Conservation (phyloP, 2,797 vertebrate species). For the Manis javanica region DNA sequence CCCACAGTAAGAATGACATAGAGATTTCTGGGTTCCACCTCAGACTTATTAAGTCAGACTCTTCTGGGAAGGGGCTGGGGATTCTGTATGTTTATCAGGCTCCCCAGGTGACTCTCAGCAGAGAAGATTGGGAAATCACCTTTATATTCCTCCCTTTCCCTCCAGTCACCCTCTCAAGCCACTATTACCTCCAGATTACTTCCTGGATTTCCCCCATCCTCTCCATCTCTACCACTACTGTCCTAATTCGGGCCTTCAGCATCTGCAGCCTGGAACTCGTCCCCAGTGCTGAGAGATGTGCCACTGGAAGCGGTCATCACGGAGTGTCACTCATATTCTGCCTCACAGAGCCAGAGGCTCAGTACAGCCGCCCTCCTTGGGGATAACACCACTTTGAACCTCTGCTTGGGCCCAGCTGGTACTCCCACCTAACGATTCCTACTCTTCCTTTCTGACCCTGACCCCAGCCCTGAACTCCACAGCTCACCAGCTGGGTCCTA, state of each 20-base stretch:
- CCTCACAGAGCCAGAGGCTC: too few species aligned
- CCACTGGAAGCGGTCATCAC: not conserved
- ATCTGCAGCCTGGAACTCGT: not conserved
- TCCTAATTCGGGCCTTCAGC: not conserved
- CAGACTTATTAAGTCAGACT: not conserved
- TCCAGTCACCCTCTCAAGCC: not conserved
- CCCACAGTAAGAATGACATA: not conserved
- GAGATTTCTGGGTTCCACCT: not conserved
- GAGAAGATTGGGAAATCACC: not conserved
- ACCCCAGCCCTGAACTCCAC: not conserved
- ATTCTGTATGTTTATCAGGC: not conserved
- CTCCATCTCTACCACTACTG: not conserved
- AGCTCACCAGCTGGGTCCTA: not conserved
- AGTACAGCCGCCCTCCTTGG: too few species aligned
- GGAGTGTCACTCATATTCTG: not conserved
- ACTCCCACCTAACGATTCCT: not conserved
- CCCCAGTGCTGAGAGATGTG: not conserved
- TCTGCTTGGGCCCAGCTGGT: too few species aligned
- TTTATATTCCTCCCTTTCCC: not conserved
- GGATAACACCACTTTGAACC: not conserved
- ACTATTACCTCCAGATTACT: not conserved
- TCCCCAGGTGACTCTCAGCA: not conserved
- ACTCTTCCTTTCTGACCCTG: not conserved
- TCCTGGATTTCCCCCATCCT: not conserved
- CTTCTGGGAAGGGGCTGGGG: not conserved